A percentile compares a stretch with the other conserved stretches of the same genome.
Conservation (phyloP, 2,888 invertebrate species). For the Diarsia rubi region DNA sequence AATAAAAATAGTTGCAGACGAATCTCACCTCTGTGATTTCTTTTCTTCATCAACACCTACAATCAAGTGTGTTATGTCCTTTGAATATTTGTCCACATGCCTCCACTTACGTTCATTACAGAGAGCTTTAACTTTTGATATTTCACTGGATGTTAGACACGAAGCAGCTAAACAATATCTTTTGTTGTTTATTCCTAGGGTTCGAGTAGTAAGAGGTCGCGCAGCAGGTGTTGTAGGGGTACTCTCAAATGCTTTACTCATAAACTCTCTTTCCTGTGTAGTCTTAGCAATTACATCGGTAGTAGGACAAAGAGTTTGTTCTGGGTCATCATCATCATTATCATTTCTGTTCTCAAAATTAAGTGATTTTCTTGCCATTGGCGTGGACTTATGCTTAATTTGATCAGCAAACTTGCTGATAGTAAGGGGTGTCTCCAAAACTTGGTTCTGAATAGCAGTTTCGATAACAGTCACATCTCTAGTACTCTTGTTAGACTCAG, state of each 20-base stretch:
- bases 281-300: slow-evolving; percentile 75
- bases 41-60: slow-evolving; percentile 86
- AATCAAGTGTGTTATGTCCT: slow-evolving; percentile 85
- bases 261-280: slow-evolving; percentile 84
- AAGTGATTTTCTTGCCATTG: slow-evolving; percentile 84
- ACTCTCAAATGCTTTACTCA: slow-evolving; percentile 83
- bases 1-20: neutral
- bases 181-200: slow-evolving; percentile 52
- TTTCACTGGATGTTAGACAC: slow-evolving; percentile 76
- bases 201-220: slow-evolving; percentile 61
- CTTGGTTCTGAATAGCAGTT: slow-evolving; percentile 61
- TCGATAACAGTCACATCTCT: slow-evolving; percentile 74
- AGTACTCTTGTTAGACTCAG: slow-evolving; percentile 68
- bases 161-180: slow-evolving; percentile 81
- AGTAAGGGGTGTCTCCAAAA: slow-evolving; percentile 81
- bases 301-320: slow-evolving; percentile 80
- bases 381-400: slow-evolving; percentile 85
- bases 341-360: slow-evolving; percentile 77
- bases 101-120: slow-evolving; percentile 77
- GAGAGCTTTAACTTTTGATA: slow-evolving; percentile 74
- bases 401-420: slow-evolving; percentile 83
- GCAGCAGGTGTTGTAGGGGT: slow-evolving; percentile 70
- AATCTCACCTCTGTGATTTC: slow-evolving; percentile 82
- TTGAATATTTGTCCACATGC: slow-evolving; percentile 80
- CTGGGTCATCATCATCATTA: slow-evolving; percentile 73